A percentile compares a stretch with the other conserved stretches of the same genome.
These are phyloP conservation scores for Drosophila serrata DNA, from an alignment of 1,140 invertebrate genomes.

Conservation along the genomic window DNA sequence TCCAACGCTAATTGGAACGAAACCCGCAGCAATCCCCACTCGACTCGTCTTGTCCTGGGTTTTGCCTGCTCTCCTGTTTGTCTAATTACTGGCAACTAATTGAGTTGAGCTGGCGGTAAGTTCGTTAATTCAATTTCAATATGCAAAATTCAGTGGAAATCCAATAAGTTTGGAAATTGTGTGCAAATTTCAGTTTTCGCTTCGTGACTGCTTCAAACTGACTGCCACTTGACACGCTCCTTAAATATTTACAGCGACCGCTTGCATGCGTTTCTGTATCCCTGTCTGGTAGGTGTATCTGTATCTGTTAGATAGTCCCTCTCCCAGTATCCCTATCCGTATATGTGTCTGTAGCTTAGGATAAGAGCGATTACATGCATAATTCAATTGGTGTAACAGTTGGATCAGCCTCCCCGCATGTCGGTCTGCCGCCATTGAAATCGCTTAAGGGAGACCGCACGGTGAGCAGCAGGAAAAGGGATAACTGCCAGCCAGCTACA, in stretches of 20 bases:
- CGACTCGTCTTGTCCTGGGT: conserved; percentile 8
- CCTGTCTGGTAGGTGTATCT: conserved; percentile 11
- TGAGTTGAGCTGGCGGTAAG: conserved; percentile 34
- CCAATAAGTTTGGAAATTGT: conserved; percentile 42
- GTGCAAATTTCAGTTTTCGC: conserved; percentile 25
- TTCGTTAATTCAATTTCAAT: conserved; percentile 67
- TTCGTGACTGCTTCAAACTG: conserved; percentile 32
- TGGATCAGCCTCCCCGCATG: conserved; percentile 27
- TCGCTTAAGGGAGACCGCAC: conserved; percentile 25
- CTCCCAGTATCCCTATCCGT: conserved; percentile 16
- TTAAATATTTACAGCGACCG: conserved; percentile 50
- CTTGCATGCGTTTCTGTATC: conserved; percentile 5
- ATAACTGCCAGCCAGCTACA: conserved; percentile 23
- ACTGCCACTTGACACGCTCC: conserved; percentile 54
- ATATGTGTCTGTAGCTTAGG: conserved; percentile 37
- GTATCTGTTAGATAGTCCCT: conserved; percentile 14
- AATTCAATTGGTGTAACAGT: conserved; percentile 79
- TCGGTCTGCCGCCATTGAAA: conserved; percentile 21
- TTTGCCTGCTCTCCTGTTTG: conserved; percentile 40
- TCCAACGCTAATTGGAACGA: conserved; percentile 63
- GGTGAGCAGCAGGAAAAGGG: conserved; percentile 19
- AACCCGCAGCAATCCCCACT: conserved; percentile 35
- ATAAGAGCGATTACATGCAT: conserved; percentile 79
- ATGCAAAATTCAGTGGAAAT: conserved; percentile 49
- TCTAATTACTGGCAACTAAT: conserved; percentile 73